Conservation (phyloP, 2,797 vertebrate species). For the Micropoecilia bifurca region DNA sequence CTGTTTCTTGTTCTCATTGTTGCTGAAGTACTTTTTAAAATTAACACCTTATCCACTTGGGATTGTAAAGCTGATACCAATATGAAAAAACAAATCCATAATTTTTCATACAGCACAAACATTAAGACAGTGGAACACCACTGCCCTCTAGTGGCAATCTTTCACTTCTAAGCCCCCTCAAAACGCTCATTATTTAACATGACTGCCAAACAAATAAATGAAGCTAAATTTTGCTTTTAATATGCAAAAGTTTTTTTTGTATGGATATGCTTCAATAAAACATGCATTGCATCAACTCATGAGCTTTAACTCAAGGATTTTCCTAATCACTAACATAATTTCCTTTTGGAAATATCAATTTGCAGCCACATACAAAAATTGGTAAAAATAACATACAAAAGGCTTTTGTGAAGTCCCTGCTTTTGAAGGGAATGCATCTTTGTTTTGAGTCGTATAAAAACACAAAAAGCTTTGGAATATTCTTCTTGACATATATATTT, state of each 20-base stretch:
- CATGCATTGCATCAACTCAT: neutral
- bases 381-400: conserved; percentile 26
- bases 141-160: conserved; percentile 74
- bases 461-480: conserved; percentile 60
- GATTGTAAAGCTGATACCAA: conserved; percentile 35
- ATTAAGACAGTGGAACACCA: conserved; percentile 50
- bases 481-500: conserved; percentile 51
- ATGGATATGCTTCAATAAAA: neutral
- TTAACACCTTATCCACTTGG: conserved; percentile 37
- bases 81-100: conserved; percentile 41
- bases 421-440: conserved; percentile 40
- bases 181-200: neutral
- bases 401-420: conserved; percentile 24
- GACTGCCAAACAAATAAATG: neutral
- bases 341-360: conserved; percentile 46
- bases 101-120: conserved; percentile 40
- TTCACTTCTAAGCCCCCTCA: neutral
- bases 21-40: conserved; percentile 39
- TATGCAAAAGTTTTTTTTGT: neutral
- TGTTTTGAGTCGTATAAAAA: conserved; percentile 43
- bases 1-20: conserved; percentile 37
- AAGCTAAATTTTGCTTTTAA: neutral
- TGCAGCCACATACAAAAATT: conserved; percentile 57
- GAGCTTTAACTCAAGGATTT: conserved; percentile 31
- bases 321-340: conserved; percentile 45